These are phyloP conservation scores for Stomatorhinus ivindoensis DNA, from an alignment of 2,113 vertebrate species.

Conservation along the genomic window DNA sequence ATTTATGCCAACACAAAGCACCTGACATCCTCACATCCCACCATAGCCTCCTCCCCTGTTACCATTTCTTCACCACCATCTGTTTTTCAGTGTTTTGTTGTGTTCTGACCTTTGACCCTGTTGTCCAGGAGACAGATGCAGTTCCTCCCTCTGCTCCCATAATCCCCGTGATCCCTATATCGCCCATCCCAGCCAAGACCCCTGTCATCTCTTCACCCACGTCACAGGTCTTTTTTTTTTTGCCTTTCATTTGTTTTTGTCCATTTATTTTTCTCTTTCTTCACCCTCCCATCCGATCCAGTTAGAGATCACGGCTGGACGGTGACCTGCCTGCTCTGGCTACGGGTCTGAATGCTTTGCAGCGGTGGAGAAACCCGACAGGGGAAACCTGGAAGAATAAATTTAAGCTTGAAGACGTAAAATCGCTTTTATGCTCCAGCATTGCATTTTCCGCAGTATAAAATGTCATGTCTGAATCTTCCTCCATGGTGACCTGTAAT, in stretches of 20 bases:
- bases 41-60: not conserved
- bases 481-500: slow-evolving; percentile 20
- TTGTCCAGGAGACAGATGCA: slow-evolving; percentile 88
- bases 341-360: slow-evolving; percentile 9
- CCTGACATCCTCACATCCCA: not conserved
- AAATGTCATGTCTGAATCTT: slow-evolving; percentile 29
- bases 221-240: slow-evolving; percentile 82
- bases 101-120: slow-evolving; percentile 56
- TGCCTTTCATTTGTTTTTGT: slow-evolving; percentile 54
- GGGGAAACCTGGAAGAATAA: not conserved
- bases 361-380: not conserved
- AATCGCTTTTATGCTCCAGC: slow-evolving; percentile 44
- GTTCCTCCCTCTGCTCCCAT: slow-evolving; percentile 80
- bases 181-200: slow-evolving; percentile 82
- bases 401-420: slow-evolving; percentile 16
- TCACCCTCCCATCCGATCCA: slow-evolving; percentile 39
- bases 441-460: slow-evolving; percentile 40
- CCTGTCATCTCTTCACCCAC: slow-evolving; percentile 73
- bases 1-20: not conserved
- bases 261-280: slow-evolving; percentile 34
- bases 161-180: slow-evolving; percentile 90
- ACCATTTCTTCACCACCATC: slow-evolving; percentile 23
- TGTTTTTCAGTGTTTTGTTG: slow-evolving; percentile 39
- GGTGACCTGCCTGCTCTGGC: slow-evolving; percentile 6
- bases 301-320: slow-evolving; percentile 34